Base-by-base conservation (phyloP, 1,140 invertebrate genomes). In the Drosophila lowei region DNA sequence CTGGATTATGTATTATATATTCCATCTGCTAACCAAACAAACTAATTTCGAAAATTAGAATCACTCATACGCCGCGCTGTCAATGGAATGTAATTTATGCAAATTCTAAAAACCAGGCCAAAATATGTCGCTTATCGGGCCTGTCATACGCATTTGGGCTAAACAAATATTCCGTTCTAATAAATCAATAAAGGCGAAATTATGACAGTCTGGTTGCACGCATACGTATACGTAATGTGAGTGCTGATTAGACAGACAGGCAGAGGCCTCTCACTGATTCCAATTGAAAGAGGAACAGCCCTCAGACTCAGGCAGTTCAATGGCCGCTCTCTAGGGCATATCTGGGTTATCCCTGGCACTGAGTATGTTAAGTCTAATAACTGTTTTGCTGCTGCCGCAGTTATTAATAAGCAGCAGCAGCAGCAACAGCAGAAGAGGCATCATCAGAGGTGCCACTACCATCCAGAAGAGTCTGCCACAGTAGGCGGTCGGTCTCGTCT, bases 371-470 rank as follows among this genome's bases (percentile, higher is more conserved):
- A 77, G 72, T 71, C 61, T 74, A 80, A 77, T 86, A 85, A 80
- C 81, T 80, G 72, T 55, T 84, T 71, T 23, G 72, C 54, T 66
- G 52, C 54, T 59, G 60, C 73, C 59, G 71, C 60, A 73, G 63
- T 80, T 86, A 85, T 85, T 86, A 85, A 85, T 86, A 85, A 85
- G 79, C 67, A 70, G 47, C 66, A 56, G 74, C 54, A 59, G 65
- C 47, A 59, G 44, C 44, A 7, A 11, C 21, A 38, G 21, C 23
- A 57, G 28, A 30, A 8, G 28, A 30, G 28, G 25, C 44, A 7
- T 15, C 21, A 38, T 28, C 23, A 57, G 34, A 38, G 34, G 34
- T 13, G 34, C 8, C 34, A 11, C 34, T 13, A 11, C 9, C 11
- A 38, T 11, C 9, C 34, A 4, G 34, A 4, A 38, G 11, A 38